A percentile compares a stretch with the other conserved stretches of the same genome.
These are phyloP conservation scores for Rhyacophila evoluta DNA, from an alignment of 2,888 invertebrate species.

Conservation along the genomic window DNA sequence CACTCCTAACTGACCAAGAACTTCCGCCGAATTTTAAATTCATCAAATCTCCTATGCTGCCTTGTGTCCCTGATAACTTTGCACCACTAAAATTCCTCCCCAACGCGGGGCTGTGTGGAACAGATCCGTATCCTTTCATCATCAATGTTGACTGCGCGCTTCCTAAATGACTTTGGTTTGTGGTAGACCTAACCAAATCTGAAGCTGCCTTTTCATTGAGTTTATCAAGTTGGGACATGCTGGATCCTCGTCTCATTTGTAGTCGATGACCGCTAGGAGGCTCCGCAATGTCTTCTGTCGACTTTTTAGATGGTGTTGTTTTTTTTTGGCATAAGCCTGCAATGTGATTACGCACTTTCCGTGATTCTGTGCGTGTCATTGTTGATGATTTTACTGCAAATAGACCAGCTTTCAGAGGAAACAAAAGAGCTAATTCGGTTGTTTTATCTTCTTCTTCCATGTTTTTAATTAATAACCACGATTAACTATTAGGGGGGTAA, in stretches of 20 bases:
- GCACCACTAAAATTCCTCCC: conserved; percentile 63
- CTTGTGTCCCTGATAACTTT: conserved; percentile 66
- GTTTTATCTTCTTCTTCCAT: conserved; percentile 63
- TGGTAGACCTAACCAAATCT: conserved; percentile 67
- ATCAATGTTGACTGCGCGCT: conserved; percentile 58
- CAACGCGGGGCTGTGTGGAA: conserved; percentile 69
- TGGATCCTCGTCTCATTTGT: conserved; percentile 77
- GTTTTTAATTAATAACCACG: too few relatives aligned
- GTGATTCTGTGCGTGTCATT: conserved; percentile 57
- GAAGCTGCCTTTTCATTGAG: conserved; percentile 61
- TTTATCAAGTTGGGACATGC: conserved; percentile 80
- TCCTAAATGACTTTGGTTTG: conserved; percentile 62
- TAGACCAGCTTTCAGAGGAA: conserved; percentile 70
- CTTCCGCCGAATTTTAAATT: conserved; percentile 80
- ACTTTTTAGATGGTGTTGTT: conserved; percentile 56
- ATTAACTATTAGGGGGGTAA: too few relatives aligned
- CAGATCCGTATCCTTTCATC: conserved; percentile 63
- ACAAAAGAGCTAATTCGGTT: conserved; percentile 72
- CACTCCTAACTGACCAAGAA: conserved; percentile 78
- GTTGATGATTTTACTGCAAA: conserved; percentile 69
- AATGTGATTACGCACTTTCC: conserved; percentile 55
- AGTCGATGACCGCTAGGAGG: conserved; percentile 59
- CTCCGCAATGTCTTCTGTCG: conserved; percentile 53
- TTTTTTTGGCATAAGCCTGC: conserved; percentile 52
- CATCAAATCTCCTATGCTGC: conserved; percentile 85